Conservation (phyloP, 2,888 invertebrate species). For the Halictus ligatus region DNA sequence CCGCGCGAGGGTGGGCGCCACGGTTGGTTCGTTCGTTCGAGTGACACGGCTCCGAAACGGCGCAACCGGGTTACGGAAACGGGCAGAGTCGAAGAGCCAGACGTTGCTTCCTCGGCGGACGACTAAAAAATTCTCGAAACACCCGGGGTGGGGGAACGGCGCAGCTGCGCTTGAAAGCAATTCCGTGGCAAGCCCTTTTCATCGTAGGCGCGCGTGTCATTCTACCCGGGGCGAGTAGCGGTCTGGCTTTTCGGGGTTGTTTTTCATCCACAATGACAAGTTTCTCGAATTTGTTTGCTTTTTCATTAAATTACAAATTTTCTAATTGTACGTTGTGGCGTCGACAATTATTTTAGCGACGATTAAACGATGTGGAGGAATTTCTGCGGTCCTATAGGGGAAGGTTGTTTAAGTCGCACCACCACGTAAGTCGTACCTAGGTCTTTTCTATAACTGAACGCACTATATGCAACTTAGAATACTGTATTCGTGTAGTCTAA, state of each 20-base stretch:
- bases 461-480: no score
- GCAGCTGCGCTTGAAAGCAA: slow-evolving; percentile 56
- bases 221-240: slow-evolving; percentile 10
- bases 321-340: no score
- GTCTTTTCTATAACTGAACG: no score
- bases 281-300: no score
- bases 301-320: no score
- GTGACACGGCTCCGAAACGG: slow-evolving; percentile 52
- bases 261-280: no score
- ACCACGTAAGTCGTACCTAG: no score
- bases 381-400: no score
- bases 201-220: slow-evolving; percentile 46
- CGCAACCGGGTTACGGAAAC: slow-evolving; percentile 52
- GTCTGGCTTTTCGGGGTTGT: neutral
- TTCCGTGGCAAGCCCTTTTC: slow-evolving; percentile 54
- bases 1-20: neutral
- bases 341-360: no score
- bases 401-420: no score
- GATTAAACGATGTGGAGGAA: no score
- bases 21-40: slow-evolving; percentile 44
- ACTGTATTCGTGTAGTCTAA: no score
- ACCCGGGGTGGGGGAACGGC: slow-evolving; percentile 20
- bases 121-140: neutral
- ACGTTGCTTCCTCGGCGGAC: slow-evolving; percentile 16
- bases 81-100: slow-evolving; percentile 23